Evolutionary conservation across 2,888 invertebrate species (phyloP).

Genomic region (Ceraclea dissimilis): DNA sequence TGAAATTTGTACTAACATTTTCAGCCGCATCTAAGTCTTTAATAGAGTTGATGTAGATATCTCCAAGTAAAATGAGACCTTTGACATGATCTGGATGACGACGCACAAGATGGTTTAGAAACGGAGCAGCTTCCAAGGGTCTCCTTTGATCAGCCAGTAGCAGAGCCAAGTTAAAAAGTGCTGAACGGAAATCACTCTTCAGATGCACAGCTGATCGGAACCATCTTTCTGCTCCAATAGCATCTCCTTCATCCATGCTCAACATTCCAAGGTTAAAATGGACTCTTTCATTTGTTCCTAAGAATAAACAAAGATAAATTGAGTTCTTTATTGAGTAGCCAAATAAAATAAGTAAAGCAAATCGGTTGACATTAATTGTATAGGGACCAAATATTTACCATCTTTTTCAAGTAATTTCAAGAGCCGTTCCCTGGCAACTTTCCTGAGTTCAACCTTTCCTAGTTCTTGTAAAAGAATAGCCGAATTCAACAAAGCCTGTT

Average conservation of each 20-base stretch:
- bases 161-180: slow-evolving; percentile 89
- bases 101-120: slow-evolving; percentile 81
- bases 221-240: slow-evolving; percentile 82
- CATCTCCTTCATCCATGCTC: slow-evolving; percentile 91
- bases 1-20: slow-evolving; percentile 56
- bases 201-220: slow-evolving; percentile 82
- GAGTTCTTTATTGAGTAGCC: too few relatives aligned
- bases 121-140: slow-evolving; percentile 87
- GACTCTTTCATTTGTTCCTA: slow-evolving; percentile 78
- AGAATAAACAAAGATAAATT: neutral
- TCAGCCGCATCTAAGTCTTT: slow-evolving; percentile 93
- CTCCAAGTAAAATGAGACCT: slow-evolving; percentile 86
- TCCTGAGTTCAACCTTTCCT: slow-evolving; percentile 70
- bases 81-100: slow-evolving; percentile 92
- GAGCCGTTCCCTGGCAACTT: slow-evolving; percentile 72
- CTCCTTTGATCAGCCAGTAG: slow-evolving; percentile 81
- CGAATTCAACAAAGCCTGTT: slow-evolving; percentile 89
- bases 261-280: slow-evolving; percentile 96
- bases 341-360: too few relatives aligned
- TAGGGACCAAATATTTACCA: slow-evolving; percentile 34
- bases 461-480: slow-evolving; percentile 90
- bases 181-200: slow-evolving; percentile 85
- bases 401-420: slow-evolving; percentile 71
- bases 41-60: slow-evolving; percentile 92
- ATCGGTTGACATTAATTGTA: too few relatives aligned